These are phyloP conservation scores for Emydoidea blandingii DNA, from an alignment of 2,797 vertebrate species.

Conservation along the genomic window DNA sequence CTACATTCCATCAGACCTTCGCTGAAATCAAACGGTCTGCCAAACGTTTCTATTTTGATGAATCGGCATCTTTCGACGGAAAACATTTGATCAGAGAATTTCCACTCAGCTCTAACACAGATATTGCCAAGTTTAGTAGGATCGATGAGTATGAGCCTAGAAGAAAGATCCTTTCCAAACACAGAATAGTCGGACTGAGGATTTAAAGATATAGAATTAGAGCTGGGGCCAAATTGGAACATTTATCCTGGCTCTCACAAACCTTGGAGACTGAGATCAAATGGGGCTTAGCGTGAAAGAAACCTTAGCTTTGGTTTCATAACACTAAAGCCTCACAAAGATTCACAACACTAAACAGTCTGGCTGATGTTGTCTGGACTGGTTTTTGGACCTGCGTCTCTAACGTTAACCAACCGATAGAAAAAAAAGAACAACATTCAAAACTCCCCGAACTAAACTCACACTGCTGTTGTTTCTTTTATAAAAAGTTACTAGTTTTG, in stretches of 20 bases:
- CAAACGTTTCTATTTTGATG: neutral
- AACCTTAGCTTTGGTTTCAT: slow-evolving; percentile 48
- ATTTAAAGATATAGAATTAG: slow-evolving; percentile 55
- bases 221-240: slow-evolving; percentile 2
- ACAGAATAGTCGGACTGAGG: neutral
- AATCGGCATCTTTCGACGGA: neutral
- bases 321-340: slow-evolving; percentile 51
- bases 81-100: neutral
- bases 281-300: neutral
- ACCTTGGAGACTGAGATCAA: neutral
- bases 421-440: slow-evolving; percentile 60
- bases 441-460: neutral
- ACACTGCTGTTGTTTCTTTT: slow-evolving; percentile 48
- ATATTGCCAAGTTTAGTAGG: neutral
- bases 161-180: slow-evolving; percentile 35
- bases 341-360: slow-evolving; percentile 59
- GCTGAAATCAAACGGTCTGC: neutral
- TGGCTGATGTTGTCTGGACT: slow-evolving; percentile 64
- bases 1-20: neutral
- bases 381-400: slow-evolving; percentile 55
- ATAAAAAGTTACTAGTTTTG: neutral
- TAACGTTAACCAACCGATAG: slow-evolving; percentile 39
- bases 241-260: slow-evolving; percentile 43
- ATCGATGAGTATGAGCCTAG: neutral
- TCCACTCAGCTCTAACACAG: neutral